Evolutionary conservation across 23 tunicate genomes (phyloP), one percentile per base, ranked within the genome.

Genomic region (Styela plicata): DNA sequence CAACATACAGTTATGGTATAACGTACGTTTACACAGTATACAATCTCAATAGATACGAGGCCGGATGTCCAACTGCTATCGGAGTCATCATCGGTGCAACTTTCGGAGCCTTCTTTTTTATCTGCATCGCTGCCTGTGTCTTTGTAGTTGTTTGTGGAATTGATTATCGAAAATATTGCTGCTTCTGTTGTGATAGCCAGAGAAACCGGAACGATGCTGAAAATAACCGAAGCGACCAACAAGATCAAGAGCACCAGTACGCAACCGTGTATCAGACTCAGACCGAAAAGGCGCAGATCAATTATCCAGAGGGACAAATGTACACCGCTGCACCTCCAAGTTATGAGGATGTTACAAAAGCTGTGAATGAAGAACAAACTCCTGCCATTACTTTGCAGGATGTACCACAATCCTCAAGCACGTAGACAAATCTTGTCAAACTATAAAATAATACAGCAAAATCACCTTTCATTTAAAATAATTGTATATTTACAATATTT

Each of bases 51-150:
- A 73, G 64, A 53, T 76, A 76, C 0, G 64, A 44, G 37, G 64
- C 81, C 7, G 81, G 81, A 53, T 76, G 81, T 76, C 81, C 64
- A 1, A 36, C 81, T 0, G 33, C 53, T 10, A 36, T 76, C 37
- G 52, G 81, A 22, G 37, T 76, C 0, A 44, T 76, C 24, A 1
- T 76, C 24, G 81, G 81, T 0, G 52, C 81, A 24, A 76, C 53
- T 36, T 0, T 76, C 7, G 81, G 81, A 27, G 81, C 66, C 7
- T 33, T 76, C 21, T 26, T 76, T 19, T 24, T 76, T 18, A 52
- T 76, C 33, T 36, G 81, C 18, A 52, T 76, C 65, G 67, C 31
- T 21, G 1, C 29, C 10, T 76, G 81, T 71, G 53, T 76, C 7
- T 1, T 76, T 1, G 66, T 76, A 0, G 81, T 44, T 23, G 2